Evolutionary conservation across 2,113 vertebrate species (phyloP).

Genomic region (Turdus rufiventris): DNA sequence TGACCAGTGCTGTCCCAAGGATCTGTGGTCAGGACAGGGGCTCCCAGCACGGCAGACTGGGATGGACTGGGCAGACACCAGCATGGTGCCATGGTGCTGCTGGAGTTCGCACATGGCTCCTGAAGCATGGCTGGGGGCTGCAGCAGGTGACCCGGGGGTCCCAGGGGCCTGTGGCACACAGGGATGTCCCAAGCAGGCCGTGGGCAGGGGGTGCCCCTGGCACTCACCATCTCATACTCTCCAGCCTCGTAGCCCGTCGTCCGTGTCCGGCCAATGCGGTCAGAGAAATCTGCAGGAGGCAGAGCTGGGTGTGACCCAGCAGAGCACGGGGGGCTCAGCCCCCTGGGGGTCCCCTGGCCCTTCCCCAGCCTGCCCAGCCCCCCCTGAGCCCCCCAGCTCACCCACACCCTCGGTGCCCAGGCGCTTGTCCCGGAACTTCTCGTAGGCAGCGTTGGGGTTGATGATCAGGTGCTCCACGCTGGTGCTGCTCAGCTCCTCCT

Average conservation of each 20-base stretch:
- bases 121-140: not conserved
- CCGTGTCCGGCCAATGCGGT: slow-evolving; percentile 86
- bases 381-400: slow-evolving; percentile 59
- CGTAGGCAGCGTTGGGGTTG: slow-evolving; percentile 95
- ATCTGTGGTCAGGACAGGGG: accelerated
- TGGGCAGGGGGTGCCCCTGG: not conserved
- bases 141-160: not conserved
- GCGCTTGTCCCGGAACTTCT: slow-evolving; percentile 96
- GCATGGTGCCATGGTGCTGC: accelerated
- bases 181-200: accelerated
- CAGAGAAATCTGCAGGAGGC: slow-evolving; percentile 86
- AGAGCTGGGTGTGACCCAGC: not conserved
- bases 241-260: slow-evolving; percentile 91
- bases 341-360: not conserved
- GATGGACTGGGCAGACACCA: not conserved
- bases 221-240: slow-evolving; percentile 88
- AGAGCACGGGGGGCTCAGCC: not conserved
- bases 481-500: slow-evolving; percentile 96
- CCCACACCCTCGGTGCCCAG: slow-evolving; percentile 89
- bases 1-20: not conserved
- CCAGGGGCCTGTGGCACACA: not conserved
- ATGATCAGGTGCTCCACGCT: slow-evolving; percentile 96
- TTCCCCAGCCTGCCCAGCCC: not conserved
- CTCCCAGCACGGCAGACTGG: not conserved
- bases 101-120: not conserved